These are phyloP conservation scores for Sitophilus oryzae DNA, from an alignment of 1,140 invertebrate genomes.

Conservation along the genomic window DNA sequence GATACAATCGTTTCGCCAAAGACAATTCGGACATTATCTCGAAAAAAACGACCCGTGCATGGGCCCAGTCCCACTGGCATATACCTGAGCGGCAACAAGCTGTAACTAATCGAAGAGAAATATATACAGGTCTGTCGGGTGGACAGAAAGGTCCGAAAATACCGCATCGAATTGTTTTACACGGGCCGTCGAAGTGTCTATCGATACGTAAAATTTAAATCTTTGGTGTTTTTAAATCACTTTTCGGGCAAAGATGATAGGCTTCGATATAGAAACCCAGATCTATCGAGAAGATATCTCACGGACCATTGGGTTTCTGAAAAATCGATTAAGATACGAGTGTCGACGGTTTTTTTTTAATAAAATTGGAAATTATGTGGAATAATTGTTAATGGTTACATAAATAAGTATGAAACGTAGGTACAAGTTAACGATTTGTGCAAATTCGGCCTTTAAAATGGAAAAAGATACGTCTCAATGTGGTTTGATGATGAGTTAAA, in stretches of 20 bases:
- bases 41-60: neutral
- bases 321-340: conserved; percentile 13
- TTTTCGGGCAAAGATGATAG: conserved; percentile 22
- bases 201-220: conserved; percentile 29
- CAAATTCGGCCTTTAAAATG: no score
- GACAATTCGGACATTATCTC: no score
- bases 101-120: conserved; percentile 18
- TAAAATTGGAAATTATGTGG: no score
- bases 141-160: conserved; percentile 18
- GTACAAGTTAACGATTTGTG: no score
- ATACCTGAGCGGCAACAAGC: conserved; percentile 17
- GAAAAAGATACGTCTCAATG: no score
- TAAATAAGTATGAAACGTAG: no score
- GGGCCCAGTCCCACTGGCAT: neutral
- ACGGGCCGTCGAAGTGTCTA: conserved; percentile 26
- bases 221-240: conserved; percentile 26
- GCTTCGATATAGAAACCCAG: conserved; percentile 12
- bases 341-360: neutral
- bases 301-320: conserved; percentile 11
- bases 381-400: no score
- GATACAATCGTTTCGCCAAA: no score
- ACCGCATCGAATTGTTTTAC: conserved; percentile 28
- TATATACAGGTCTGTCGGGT: conserved; percentile 5
- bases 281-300: conserved; percentile 14
- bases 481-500: no score